A percentile compares a stretch with the other conserved stretches of the same genome.
Evolutionary conservation across 2,797 vertebrate species (phyloP).

Genomic region (Paedocypris micromegethes): DNA sequence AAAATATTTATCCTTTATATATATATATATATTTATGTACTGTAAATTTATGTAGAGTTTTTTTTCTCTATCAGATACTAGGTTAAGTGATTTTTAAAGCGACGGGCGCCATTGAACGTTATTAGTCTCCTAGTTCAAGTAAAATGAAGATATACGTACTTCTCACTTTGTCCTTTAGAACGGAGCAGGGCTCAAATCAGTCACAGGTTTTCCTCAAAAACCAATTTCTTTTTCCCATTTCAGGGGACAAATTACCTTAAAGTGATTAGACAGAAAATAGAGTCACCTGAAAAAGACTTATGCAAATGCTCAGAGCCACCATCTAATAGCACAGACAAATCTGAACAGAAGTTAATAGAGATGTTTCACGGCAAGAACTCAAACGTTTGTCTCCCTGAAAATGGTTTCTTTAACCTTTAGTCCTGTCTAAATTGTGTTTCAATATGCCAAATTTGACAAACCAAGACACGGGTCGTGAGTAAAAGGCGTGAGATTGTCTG

Average conservation of each 20-base stretch:
- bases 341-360: background rate
- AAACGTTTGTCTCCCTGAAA: background rate
- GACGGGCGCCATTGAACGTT: background rate
- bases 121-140: background rate
- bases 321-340: background rate
- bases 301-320: background rate
- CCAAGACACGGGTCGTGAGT: conserved; percentile 7
- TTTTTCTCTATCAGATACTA: too few relatives aligned
- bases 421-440: conserved; percentile 3
- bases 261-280: background rate
- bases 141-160: background rate
- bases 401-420: background rate
- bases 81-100: too few relatives aligned
- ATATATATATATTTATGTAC: too few relatives aligned
- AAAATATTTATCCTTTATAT: too few relatives aligned
- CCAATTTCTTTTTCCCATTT: conserved; percentile 3
- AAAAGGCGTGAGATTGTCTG: background rate
- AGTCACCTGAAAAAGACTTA: background rate
- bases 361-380: background rate
- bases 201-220: too few relatives aligned
- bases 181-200: background rate
- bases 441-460: conserved; percentile 21
- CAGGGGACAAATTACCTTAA: conserved; percentile 5
- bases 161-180: background rate
- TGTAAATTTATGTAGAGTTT: too few relatives aligned